Conservation (phyloP, 2,113 vertebrate genomes). For the Marmota flaviventris region DNA sequence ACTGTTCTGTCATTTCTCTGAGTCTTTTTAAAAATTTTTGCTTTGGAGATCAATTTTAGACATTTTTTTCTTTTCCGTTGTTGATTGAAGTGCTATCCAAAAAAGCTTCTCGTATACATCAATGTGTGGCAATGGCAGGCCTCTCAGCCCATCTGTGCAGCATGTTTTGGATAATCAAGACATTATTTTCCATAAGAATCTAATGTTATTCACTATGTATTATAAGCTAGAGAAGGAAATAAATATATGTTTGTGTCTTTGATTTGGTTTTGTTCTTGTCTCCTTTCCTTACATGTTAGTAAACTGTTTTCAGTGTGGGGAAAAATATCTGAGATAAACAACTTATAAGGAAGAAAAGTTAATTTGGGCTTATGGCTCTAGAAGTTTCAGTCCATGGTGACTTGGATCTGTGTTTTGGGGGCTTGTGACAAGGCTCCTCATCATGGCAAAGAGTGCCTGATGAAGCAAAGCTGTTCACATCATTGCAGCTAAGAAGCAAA, state of each 20-base stretch:
- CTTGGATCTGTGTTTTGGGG: not conserved
- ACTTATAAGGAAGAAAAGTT: not conserved
- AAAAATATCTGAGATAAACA: not conserved
- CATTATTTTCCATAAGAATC: not conserved
- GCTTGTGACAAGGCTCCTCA: not conserved
- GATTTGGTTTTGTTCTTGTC: not conserved
- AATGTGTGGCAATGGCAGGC: not conserved
- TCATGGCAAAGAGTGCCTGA: not conserved
- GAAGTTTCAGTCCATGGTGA: not conserved
- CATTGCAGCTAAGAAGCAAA: not conserved
- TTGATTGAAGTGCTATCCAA: not conserved
- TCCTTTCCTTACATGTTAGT: constrained; percentile 2
- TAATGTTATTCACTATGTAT: not conserved
- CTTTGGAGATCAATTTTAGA: constrained; percentile 26
- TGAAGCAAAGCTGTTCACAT: not conserved
- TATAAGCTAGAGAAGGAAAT: not conserved
- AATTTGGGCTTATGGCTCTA: not conserved
- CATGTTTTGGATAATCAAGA: not conserved
- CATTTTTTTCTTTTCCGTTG: not conserved
- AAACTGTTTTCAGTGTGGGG: not conserved
- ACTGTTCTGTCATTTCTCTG: not conserved
- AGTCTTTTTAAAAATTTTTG: not conserved
- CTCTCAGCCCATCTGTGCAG: not conserved
- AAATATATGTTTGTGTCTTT: not conserved
- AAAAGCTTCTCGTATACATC: not conserved